Conservation (phyloP, 2,113 vertebrate genomes). For the Caranx ignobilis region DNA sequence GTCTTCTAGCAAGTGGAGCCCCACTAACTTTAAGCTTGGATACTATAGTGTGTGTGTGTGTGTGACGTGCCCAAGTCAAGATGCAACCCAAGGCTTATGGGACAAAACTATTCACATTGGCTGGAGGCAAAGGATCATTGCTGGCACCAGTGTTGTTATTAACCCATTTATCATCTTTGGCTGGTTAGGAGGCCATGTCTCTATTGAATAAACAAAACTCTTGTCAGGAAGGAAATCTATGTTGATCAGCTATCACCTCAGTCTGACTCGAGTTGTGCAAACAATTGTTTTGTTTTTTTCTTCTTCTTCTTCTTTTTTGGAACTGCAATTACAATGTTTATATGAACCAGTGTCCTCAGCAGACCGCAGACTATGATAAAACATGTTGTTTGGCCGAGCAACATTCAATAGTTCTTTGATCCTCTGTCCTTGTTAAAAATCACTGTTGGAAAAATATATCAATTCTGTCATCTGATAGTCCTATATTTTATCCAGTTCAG, state of each 20-base stretch:
- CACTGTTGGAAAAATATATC: background rate
- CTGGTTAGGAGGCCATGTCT: constrained; percentile 3
- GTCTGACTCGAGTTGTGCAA: background rate
- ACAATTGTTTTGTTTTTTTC: background rate
- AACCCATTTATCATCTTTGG: constrained; percentile 51
- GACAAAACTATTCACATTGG: constrained; percentile 23
- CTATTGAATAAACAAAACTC: background rate
- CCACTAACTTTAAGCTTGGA: constrained; percentile 30
- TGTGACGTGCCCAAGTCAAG: constrained; percentile 23
- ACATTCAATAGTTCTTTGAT: too few species aligned
- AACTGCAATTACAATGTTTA: background rate
- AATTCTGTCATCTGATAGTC: too few species aligned
- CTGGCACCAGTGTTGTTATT: constrained; percentile 40
- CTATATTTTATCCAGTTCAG: too few species aligned
- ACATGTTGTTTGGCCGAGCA: background rate
- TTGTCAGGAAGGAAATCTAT: constrained; percentile 11
- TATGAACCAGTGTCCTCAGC: background rate
- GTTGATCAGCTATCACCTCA: background rate
- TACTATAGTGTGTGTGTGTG: constrained; percentile 33
- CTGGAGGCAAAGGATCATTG: constrained; percentile 13
- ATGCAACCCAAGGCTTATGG: constrained; percentile 11
- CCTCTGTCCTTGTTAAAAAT: background rate
- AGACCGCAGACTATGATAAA: background rate
- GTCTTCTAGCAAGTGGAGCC: constrained; percentile 5
- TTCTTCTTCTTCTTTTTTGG: too few species aligned